Base-by-base conservation (phyloP, 2,113 vertebrate species). In the Acrocephalus arundinaceus region DNA sequence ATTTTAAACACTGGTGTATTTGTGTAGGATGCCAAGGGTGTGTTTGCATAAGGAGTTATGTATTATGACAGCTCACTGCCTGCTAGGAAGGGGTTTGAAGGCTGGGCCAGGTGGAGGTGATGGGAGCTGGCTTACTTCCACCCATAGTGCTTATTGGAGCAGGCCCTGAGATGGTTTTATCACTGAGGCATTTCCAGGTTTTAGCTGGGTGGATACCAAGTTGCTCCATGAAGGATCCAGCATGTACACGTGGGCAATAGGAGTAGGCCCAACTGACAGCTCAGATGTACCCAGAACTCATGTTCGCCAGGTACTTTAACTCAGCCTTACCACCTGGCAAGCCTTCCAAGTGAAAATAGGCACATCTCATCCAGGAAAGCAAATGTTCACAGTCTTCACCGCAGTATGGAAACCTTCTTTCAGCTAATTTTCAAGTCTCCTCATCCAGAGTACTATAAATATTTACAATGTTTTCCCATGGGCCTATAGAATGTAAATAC, bases 41-140 rank as follows among this genome's bases (percentile, higher is more conserved):
- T 77, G 90, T 94, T 94, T 93, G 72, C 55, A 31, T 28, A 86
- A 86, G 35, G 65, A 81, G 75, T 35, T 90, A 67, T 71, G 61
- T 74, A 51, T 90, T 92, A 45, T 92, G 88, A 94, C 94, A 92
- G 83, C 83, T 95, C 39, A 12, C 61, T 7, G 13, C 76, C 76
- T 89, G 57, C 67, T 41, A 59, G 79, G 48, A 90, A 1, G 7
- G 33, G 11, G 51, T 74, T 94, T 0, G 39, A 81, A 95, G 86
- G 55, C 76, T 71, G 48, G 46, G 68, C 79, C 86, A 92, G 89
- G 89, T 96, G 86, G 72, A 96, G 83, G 86, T 93, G 84, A 67
- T 76, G 80, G 48, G 72, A 97, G 10, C 4, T 96, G 94, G 92
- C 90, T 86, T 62, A 13, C 45, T 94, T 88, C 92, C 65, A 63